Base-by-base conservation (phyloP, 2,797 vertebrate species). In the Zonotrichia albicollis region DNA sequence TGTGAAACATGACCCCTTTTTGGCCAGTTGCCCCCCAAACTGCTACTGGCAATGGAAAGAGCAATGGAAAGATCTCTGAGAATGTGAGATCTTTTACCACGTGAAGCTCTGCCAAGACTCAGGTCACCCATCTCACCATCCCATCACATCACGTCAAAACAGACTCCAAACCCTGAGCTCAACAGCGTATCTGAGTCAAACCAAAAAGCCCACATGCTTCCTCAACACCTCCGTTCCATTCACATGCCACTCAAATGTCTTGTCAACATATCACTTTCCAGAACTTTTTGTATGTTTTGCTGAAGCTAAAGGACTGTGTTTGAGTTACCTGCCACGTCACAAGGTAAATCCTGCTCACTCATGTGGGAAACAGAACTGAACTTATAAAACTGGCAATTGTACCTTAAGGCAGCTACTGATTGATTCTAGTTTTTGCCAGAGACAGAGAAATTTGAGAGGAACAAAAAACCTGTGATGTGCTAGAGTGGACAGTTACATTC, bases 31-130 rank as follows among this genome's bases (percentile, higher is more conserved):
- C 96, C 97, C 94, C 96, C 85, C 85, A 94, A 87, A 95, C 96
- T 96, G 96, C 96, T 96, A 95, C 94, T 97, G 87, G 95, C 97
- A 95, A 58, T 96, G 94, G 96, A 97, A 97, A 97, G 94, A 97
- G 96, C 93, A 97, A 95, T 95, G 97, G 97, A 98, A 98, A 97
- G 97, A 98, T 97, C 97, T 97, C 94, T 17, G 95, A 96, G 97
- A 97, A 97, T 95, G 96, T 78, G 94, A 95, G 96, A 97, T 97
- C 97, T 97, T 95, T 96, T 97, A 97, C 96, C 89, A 96, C 34
- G 71, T 97, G 97, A 97, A 97, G 79, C 83, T 89, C 90, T 94
- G 97, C 97, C 96, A 97, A 91, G 92, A 91, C 94, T 93, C 95
- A 94, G 94, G 95, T 96, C 94, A 97, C 96, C 76, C 85, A 30